Percentiles rank a stretch among this genome's conserved stretches.
phyloP scores from a whole-genome alignment of 2,113 vertebrate genomes.

The Zosterops pallidus region DNA sequence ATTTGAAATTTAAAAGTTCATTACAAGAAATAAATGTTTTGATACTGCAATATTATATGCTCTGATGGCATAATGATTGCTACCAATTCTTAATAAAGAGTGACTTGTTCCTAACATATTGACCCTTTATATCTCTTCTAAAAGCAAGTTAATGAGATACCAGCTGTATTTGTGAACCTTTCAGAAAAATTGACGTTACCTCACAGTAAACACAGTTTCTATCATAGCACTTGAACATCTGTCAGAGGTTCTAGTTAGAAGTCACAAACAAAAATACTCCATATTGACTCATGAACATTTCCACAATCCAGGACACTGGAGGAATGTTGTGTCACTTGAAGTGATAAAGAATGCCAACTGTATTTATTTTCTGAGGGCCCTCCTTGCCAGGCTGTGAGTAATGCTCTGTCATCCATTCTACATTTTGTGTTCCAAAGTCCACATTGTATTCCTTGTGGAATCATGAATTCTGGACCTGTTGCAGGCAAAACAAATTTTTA shows the following conservation, averaged over 20 bases:
- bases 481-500: constrained; percentile 16
- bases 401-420: constrained; percentile 9
- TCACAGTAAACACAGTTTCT: background rate
- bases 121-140: background rate
- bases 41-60: background rate
- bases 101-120: background rate
- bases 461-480: constrained; percentile 38
- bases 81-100: background rate
- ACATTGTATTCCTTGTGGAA: constrained; percentile 36
- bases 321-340: constrained; percentile 40
- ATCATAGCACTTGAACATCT: background rate
- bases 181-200: background rate
- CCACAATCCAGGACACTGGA: constrained; percentile 1
- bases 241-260: constrained; percentile 10
- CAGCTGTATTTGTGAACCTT: background rate
- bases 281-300: constrained; percentile 27
- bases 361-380: constrained; percentile 41
- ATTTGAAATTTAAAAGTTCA: background rate
- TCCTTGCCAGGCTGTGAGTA: constrained; percentile 20
- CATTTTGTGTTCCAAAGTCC: constrained; percentile 60
- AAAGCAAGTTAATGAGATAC: background rate
- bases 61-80: background rate
- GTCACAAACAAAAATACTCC: constrained; percentile 35
- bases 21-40: background rate
- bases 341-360: constrained; percentile 60